Conservation (phyloP, 2,888 invertebrate species). For the Mimachlamys varia region DNA sequence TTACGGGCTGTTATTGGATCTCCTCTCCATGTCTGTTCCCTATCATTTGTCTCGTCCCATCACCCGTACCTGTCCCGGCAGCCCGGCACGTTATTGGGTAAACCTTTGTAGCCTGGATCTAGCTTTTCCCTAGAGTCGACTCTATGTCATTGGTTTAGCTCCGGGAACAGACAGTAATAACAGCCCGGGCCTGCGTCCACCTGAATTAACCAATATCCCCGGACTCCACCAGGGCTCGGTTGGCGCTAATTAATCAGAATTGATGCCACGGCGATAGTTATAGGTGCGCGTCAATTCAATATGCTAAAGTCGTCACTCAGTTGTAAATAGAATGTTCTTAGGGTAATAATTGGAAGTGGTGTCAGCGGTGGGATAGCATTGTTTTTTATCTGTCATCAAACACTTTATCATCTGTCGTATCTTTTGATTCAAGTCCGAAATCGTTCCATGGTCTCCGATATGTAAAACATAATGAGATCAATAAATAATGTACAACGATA, state of each 20-base stretch:
- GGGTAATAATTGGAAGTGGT: neutral
- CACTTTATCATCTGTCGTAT: too few species aligned
- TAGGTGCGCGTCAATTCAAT: neutral
- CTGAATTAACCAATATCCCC: neutral
- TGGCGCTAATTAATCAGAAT: constrained; percentile 9
- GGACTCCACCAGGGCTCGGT: neutral
- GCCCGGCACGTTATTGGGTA: neutral
- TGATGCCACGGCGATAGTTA: neutral
- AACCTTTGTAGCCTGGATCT: neutral
- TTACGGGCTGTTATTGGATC: neutral
- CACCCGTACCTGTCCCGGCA: neutral
- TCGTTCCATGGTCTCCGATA: too few species aligned
- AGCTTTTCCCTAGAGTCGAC: neutral
- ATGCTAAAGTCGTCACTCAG: neutral
- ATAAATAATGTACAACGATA: too few species aligned
- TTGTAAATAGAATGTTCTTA: neutral
- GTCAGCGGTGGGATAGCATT: neutral
- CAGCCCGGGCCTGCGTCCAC: neutral
- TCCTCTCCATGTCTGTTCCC: neutral
- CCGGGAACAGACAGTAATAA: neutral
- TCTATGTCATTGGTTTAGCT: neutral
- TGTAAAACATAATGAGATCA: too few species aligned
- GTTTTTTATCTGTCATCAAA: too few species aligned
- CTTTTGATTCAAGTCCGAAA: too few species aligned
- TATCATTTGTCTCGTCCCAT: constrained; percentile 14